Evolutionary conservation across 2,113 vertebrate species (phyloP).

Genomic region (Chiloscyllium plagiosum): DNA sequence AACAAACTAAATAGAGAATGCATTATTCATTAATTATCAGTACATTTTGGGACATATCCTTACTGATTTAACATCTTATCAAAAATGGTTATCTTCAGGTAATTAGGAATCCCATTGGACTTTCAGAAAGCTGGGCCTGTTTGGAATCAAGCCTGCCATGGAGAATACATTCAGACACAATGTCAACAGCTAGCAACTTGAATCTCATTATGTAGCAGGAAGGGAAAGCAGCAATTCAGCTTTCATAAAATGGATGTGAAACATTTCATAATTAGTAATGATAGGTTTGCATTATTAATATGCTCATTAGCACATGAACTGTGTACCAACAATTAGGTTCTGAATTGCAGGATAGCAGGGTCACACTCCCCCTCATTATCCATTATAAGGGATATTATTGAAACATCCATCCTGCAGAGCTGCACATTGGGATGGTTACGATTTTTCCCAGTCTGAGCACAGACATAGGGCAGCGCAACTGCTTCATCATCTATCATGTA

Average conservation of each 20-base stretch:
- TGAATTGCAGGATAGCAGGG: background rate
- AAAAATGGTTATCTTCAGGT: background rate
- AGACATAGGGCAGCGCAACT: background rate
- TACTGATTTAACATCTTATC: background rate
- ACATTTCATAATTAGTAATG: slow-evolving; percentile 17
- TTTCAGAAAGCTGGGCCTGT: background rate
- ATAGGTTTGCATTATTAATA: slow-evolving; percentile 17
- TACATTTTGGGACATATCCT: background rate
- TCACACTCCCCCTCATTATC: background rate
- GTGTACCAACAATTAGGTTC: background rate
- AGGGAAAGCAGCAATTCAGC: background rate
- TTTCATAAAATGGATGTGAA: background rate
- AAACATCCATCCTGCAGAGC: background rate
- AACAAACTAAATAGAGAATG: background rate
- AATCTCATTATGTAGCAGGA: background rate
- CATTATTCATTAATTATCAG: background rate
- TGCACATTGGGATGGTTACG: background rate
- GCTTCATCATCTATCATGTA: background rate
- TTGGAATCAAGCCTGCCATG: background rate
- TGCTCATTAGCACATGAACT: background rate
- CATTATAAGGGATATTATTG: background rate
- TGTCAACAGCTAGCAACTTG: background rate
- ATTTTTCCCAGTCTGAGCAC: background rate
- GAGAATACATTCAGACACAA: background rate
- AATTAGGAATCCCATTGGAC: background rate